These are phyloP conservation scores for Echeneis naucrates DNA, from an alignment of 2,797 vertebrate genomes.

Conservation along the genomic window DNA sequence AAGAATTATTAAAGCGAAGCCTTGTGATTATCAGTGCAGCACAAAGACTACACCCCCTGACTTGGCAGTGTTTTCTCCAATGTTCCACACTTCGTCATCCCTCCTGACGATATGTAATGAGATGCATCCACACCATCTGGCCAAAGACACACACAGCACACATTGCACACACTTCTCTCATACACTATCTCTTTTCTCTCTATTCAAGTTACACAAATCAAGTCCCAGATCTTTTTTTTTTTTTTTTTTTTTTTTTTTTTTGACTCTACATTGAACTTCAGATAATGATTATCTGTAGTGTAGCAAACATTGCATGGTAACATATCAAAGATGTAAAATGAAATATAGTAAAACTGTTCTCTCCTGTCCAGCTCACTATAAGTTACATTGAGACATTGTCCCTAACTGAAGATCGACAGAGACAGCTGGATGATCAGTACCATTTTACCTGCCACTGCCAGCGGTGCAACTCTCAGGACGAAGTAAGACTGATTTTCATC, in stretches of 20 bases:
- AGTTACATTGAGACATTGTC: constrained; percentile 74
- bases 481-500: constrained; percentile 40
- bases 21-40: constrained; percentile 38
- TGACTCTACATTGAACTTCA: background rate
- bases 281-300: background rate
- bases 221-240: background rate
- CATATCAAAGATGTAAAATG: background rate
- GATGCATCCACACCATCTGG: constrained; percentile 70
- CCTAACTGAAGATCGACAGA: constrained; percentile 67
- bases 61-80: constrained; percentile 34
- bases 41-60: constrained; percentile 27
- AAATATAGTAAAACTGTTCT: background rate
- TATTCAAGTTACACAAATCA: background rate
- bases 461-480: constrained; percentile 59
- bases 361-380: constrained; percentile 70
- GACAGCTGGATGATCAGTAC: constrained; percentile 76
- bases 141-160: background rate
- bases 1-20: constrained; percentile 16
- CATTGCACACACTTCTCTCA: too few species aligned
- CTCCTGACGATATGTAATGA: constrained; percentile 62
- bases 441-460: constrained; percentile 76
- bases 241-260: too few species aligned
- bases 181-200: background rate
- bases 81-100: constrained; percentile 48
- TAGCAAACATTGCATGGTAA: background rate